These are phyloP conservation scores for Phlogophora meticulosa DNA, from an alignment of 2,888 invertebrate genomes.

Conservation along the genomic window DNA sequence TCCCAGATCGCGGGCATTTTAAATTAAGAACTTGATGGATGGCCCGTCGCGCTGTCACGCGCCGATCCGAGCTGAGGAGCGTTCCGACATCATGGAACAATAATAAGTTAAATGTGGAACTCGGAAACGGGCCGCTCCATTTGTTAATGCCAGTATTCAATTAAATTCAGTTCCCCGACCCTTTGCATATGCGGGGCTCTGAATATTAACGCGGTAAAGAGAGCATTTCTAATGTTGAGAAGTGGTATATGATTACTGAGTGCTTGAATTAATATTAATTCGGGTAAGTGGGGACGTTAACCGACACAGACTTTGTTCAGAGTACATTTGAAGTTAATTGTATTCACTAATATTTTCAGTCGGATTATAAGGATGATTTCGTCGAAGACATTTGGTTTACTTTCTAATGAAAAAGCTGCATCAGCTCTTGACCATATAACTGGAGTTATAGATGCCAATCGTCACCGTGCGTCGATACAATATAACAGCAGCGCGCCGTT, in stretches of 20 bases:
- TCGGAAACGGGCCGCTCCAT: constrained; percentile 88
- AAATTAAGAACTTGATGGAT: constrained; percentile 90
- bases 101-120: constrained; percentile 89
- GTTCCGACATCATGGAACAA: constrained; percentile 85
- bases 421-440: background rate
- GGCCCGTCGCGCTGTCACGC: constrained; percentile 86
- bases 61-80: constrained; percentile 79
- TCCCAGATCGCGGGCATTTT: constrained; percentile 88
- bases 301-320: constrained; percentile 52
- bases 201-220: constrained; percentile 83
- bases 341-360: constrained; percentile 18
- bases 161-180: constrained; percentile 88
- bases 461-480: background rate
- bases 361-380: background rate
- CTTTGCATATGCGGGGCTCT: constrained; percentile 84
- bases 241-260: constrained; percentile 72
- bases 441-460: background rate
- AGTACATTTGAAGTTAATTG: constrained; percentile 50
- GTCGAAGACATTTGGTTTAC: background rate
- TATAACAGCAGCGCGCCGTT: constrained; percentile 13
- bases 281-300: constrained; percentile 65
- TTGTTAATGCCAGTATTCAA: constrained; percentile 91
- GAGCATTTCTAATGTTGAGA: constrained; percentile 77
- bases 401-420: no score
- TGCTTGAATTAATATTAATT: constrained; percentile 70